A percentile compares a stretch with the other conserved stretches of the same genome.
Evolutionary conservation across 2,113 vertebrate genomes (phyloP).

Genomic region (Psammodynastes pulverulentus): DNA sequence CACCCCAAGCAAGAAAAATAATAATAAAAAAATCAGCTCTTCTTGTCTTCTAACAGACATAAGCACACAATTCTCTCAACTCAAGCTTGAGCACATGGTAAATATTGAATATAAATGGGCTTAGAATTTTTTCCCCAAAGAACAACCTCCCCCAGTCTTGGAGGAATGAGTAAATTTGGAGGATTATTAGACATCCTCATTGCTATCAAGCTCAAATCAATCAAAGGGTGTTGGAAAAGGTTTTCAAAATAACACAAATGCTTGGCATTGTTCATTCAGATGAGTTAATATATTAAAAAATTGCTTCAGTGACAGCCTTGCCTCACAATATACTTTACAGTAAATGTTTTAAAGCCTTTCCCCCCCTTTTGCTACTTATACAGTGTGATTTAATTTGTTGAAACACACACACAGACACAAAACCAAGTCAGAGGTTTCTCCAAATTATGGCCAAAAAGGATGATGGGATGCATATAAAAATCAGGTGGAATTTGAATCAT

Average conservation of each 20-base stretch:
- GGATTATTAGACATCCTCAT: slow-evolving; percentile 28
- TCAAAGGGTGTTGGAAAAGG: slow-evolving; percentile 21
- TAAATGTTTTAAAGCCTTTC: not conserved
- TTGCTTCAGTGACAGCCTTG: not conserved
- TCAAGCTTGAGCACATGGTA: not conserved
- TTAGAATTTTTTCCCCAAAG: slow-evolving; percentile 3
- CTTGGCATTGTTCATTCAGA: slow-evolving; percentile 8
- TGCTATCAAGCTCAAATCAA: slow-evolving; percentile 16
- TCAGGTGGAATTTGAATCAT: not conserved
- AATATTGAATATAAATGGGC: slow-evolving; percentile 39
- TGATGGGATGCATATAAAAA: not conserved
- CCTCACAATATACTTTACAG: not conserved
- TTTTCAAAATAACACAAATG: slow-evolving; percentile 36
- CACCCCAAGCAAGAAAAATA: slow-evolving; percentile 31
- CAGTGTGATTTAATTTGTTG: not conserved
- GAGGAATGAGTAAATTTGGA: slow-evolving; percentile 18
- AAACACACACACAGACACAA: not conserved
- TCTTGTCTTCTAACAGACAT: slow-evolving; percentile 32
- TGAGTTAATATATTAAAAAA: slow-evolving; percentile 16
- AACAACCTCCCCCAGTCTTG: not conserved
- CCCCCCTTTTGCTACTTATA: not conserved
- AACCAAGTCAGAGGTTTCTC: not conserved
- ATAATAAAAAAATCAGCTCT: slow-evolving; percentile 13
- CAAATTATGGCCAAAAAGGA: not conserved
- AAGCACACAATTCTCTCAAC: slow-evolving; percentile 20